Evolutionary conservation across 1,140 invertebrate genomes (phyloP), one percentile per base, ranked within the genome.

Genomic region (Stegodyphus dumicola): DNA sequence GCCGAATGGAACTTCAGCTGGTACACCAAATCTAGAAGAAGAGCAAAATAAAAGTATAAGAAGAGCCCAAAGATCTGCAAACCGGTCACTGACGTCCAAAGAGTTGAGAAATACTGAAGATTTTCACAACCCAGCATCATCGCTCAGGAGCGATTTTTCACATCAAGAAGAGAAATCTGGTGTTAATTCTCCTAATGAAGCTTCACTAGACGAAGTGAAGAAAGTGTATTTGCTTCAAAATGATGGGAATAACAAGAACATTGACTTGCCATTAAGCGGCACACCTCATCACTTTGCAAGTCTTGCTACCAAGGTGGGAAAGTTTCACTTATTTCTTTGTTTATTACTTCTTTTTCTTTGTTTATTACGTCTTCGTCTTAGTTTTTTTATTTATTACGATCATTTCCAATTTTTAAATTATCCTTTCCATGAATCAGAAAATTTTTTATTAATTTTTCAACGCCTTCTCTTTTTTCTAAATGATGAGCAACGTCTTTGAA

Each of bases 201-300:
- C 17, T n/a, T 18, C 56, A 7, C 13, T 7, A 6, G 75, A 76
- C 77, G 83, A 77, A 17, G 75, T 85, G 9, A 85, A 85, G 48
- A 77, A 85, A 33, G 73, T 77, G 5, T 77, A 77, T 70, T 71
- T 85, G 6, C 53, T 85, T 49, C 64, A 77, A 11, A 60, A 70
- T 60, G 80, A 75, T 2, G 66, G 77, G 6, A 17, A 77, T 52
- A 56, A 77, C 49, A 33, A 64, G 17, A 69, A 77, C 15, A 17
- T 71, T 6, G 60, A 83, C 52, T 48, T 83, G 6, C 60, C 77
- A 52, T 49, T 67, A 0, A 85, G 65, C 48, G 75, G 67, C 6
- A 85, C 33, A 33, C 33, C 33, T 33, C 33, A 33, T 33, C 33
- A 83, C 51, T 83, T 83, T 83, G 80, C 80, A n/a, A 83, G 80